Evolutionary conservation across 1,140 invertebrate species (phyloP).

Genomic region (Hetaerina americana): DNA sequence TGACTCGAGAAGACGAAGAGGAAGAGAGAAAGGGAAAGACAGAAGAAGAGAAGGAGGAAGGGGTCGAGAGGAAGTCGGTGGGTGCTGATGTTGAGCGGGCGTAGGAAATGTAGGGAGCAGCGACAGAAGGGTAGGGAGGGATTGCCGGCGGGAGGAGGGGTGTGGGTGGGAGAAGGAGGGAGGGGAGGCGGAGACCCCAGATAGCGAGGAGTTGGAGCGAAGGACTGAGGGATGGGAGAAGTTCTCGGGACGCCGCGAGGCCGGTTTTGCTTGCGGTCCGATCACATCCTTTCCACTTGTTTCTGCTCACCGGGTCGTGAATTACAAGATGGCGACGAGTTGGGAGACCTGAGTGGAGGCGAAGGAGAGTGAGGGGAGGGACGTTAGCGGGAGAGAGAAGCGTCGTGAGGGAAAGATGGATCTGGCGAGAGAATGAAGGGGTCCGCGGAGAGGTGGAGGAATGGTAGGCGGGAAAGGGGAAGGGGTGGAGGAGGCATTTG

Average conservation of each 20-base stretch:
- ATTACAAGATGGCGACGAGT: background rate
- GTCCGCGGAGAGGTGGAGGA: background rate
- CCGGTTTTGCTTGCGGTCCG: background rate
- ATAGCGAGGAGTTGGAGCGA: background rate
- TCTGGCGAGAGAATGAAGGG: background rate
- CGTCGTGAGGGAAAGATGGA: background rate
- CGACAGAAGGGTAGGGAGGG: background rate
- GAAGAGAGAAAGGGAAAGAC: background rate
- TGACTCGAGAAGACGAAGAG: background rate
- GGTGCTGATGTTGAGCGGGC: too few species aligned
- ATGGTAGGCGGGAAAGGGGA: too few species aligned
- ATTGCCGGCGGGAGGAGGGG: background rate
- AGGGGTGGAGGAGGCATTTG: background rate
- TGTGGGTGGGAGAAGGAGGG: background rate
- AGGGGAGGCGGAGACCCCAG: background rate
- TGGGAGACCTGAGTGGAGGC: background rate
- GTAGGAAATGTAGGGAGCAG: too few species aligned
- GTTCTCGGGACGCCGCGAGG: background rate
- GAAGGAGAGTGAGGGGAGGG: background rate
- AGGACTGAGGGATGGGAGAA: background rate
- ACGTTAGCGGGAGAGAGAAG: background rate
- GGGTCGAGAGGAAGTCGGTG: background rate
- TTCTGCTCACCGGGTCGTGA: background rate
- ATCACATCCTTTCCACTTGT: background rate
- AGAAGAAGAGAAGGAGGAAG: background rate